A percentile compares a stretch with the other conserved stretches of the same genome.
These are phyloP conservation scores for Stegodyphus dumicola DNA, from an alignment of 1,140 invertebrate species.

Conservation along the genomic window DNA sequence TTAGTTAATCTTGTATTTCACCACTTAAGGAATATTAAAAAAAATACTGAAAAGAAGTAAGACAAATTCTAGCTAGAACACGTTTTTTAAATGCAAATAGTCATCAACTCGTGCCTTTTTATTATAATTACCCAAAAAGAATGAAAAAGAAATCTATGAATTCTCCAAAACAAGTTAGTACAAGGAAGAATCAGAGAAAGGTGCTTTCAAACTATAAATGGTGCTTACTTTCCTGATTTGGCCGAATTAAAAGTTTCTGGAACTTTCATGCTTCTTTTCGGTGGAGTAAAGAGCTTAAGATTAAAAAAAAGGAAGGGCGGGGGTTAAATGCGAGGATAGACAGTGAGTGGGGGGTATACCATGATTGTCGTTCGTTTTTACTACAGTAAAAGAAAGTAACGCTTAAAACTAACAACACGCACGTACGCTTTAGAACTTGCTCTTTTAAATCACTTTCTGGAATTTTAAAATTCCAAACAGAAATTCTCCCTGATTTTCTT, in stretches of 20 bases:
- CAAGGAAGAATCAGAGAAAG: too few species aligned
- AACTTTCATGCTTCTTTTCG: conserved; percentile 35
- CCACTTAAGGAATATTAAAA: too few species aligned
- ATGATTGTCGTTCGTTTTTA: conserved; percentile 36
- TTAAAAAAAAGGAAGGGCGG: not conserved
- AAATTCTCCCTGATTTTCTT: conserved; percentile 44
- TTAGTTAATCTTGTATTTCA: too few species aligned
- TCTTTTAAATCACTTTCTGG: conserved; percentile 38
- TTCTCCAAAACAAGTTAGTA: too few species aligned
- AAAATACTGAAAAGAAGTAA: too few species aligned
- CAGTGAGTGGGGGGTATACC: not conserved
- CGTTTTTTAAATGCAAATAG: too few species aligned
- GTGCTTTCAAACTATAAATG: not conserved
- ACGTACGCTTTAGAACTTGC: conserved; percentile 36
- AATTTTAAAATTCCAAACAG: conserved; percentile 58
- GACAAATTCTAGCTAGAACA: too few species aligned
- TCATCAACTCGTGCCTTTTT: too few species aligned
- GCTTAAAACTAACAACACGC: conserved; percentile 46
- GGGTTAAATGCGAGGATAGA: conserved; percentile 15
- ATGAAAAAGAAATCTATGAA: too few species aligned
- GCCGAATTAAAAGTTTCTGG: conserved; percentile 47
- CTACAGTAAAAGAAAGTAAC: conserved; percentile 21
- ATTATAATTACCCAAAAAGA: too few species aligned
- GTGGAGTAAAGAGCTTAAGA: not conserved
- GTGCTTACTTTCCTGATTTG: conserved; percentile 12